phyloP scores from a whole-genome alignment of 2,797 vertebrate species.

The Tapera naevia region DNA sequence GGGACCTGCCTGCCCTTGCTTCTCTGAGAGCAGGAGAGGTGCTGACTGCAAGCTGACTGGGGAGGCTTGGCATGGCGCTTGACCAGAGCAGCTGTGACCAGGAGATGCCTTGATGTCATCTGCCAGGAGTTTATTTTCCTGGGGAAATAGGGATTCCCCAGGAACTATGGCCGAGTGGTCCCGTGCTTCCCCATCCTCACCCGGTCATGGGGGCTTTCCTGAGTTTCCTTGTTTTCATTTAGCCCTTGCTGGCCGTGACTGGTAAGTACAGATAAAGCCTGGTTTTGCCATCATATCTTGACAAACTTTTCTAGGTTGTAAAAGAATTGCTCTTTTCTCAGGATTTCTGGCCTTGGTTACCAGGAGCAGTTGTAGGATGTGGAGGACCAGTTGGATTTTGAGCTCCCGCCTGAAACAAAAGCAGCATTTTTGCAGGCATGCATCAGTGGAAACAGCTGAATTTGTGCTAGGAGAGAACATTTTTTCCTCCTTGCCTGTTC shows the following conservation, averaged over 20 bases:
- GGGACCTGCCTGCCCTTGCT: background rate
- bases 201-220: background rate
- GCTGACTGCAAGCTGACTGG: background rate
- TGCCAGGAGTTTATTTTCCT: background rate
- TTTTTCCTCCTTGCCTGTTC: background rate
- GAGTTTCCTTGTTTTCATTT: background rate
- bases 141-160: background rate
- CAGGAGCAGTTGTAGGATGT: background rate
- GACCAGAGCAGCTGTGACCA: background rate
- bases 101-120: accelerated
- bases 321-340: background rate
- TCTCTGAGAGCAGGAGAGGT: background rate
- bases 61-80: background rate
- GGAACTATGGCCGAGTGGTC: background rate
- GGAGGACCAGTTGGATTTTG: background rate
- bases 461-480: background rate
- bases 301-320: background rate
- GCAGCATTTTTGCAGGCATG: background rate
- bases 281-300: background rate
- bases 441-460: background rate
- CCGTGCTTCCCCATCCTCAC: background rate
- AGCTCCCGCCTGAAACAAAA: background rate
- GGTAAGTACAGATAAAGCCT: background rate
- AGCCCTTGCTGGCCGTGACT: background rate
- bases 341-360: background rate